These are phyloP conservation scores for Dexiosoma caninum DNA, from an alignment of 2,888 invertebrate genomes.

Conservation along the genomic window DNA sequence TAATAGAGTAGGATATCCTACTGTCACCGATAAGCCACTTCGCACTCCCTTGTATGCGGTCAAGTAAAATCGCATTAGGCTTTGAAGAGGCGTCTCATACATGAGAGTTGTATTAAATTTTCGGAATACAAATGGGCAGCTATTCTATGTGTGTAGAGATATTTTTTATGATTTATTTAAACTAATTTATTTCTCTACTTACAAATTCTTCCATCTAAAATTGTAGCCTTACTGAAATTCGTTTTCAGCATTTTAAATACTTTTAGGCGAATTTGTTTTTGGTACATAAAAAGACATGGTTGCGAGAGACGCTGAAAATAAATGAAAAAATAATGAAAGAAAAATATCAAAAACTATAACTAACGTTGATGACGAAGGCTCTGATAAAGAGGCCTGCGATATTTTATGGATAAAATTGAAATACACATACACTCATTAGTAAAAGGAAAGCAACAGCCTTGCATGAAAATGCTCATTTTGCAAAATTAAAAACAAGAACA, in stretches of 20 bases:
- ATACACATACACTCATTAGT: background rate
- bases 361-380: slow-evolving; percentile 35
- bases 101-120: no score
- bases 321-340: background rate
- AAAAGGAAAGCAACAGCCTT: slow-evolving; percentile 56
- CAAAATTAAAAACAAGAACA: slow-evolving; percentile 17
- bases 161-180: no score
- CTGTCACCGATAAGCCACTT: no score
- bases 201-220: background rate
- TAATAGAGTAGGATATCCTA: no score
- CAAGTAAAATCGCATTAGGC: no score
- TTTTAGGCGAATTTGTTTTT: background rate
- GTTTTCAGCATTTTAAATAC: background rate
- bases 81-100: no score
- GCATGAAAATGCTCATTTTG: slow-evolving; percentile 59
- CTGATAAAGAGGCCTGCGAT: slow-evolving; percentile 43
- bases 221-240: background rate
- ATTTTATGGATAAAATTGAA: slow-evolving; percentile 12
- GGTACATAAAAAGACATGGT: slow-evolving; percentile 1
- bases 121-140: no score
- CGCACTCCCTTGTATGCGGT: no score
- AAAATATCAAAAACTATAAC: slow-evolving; percentile 23
- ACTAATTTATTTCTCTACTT: no score
- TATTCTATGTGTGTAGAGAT: no score
- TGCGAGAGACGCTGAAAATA: background rate